Base-by-base conservation (phyloP, 2,113 vertebrate genomes). In the Cebus imitator region DNA sequence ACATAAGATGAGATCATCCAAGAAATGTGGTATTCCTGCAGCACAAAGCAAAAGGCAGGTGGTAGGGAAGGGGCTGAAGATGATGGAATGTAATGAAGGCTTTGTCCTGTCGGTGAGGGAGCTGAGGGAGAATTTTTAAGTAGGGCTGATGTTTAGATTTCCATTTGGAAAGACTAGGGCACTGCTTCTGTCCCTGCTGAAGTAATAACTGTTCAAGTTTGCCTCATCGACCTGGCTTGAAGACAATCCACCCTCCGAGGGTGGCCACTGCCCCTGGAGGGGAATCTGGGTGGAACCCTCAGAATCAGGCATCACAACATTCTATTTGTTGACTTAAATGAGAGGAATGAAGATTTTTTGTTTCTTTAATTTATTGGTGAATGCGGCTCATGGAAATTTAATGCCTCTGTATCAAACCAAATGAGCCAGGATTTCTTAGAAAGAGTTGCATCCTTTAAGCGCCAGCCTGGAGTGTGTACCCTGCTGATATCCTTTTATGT, bases 261-360 rank as follows among this genome's bases (percentile, higher is more conserved):
- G 20, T 13, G 2, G 2, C 30, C 20, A 14, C 32, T 6, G 3
- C 30, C 57, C 8, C 4, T 14, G 2, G 2, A 45, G 48, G 50
- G 55, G 23, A 6, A 18, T 16, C 48, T 73, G 21, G 43, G 64
- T 72, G 23, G 23, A 93, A 81, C 57, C 37, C 27, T 87, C 16
- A 23, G 11, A 30, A 66, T 81, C 55, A 66, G 78, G 43, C 11
- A 57, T 72, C 23, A 27, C 8, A 1, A 45, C 52, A 50, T 70
- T 75, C 27, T 72, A 21, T 68, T 72, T 82, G 37, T 66, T 89
- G 45, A 80, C 80, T n/a, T 88, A 68, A 87, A 68, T 78, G 20
- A 45, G 72, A 87, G 61, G 82, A 72, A 66, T 70, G 45, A 88
- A 87, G 27, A 75, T 61, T 32, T 58, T 75, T 35, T 58, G 50